Evolutionary conservation across 1,140 invertebrate genomes (phyloP).

Genomic region (Calycopis cecrops): DNA sequence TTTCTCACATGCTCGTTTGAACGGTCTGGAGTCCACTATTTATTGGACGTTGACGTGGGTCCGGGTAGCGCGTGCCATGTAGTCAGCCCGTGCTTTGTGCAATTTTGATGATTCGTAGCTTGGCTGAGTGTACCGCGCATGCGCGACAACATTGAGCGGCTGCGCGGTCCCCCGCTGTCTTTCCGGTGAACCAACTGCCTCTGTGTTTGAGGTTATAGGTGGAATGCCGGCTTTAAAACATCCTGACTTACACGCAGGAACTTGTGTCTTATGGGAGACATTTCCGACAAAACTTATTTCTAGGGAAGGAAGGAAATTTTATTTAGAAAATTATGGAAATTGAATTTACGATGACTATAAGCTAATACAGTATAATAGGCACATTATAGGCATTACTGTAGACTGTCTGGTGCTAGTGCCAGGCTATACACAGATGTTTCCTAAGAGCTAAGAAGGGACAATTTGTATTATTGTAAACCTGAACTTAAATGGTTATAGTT

Average conservation of each 20-base stretch:
- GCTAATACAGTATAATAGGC: too few species aligned
- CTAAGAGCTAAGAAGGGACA: too few species aligned
- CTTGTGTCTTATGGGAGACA: background rate
- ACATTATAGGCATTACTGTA: too few species aligned
- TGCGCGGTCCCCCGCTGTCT: constrained; percentile 51
- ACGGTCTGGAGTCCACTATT: constrained; percentile 1
- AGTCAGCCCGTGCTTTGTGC: constrained; percentile 52
- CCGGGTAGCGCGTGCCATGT: constrained; percentile 42
- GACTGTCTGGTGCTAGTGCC: too few species aligned
- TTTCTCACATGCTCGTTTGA: constrained; percentile 55
- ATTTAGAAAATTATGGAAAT: too few species aligned
- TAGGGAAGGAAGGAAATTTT: too few species aligned
- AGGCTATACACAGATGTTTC: too few species aligned
- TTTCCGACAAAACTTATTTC: too few species aligned
- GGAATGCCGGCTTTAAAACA: constrained; percentile 45
- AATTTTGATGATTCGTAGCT: constrained; percentile 33
- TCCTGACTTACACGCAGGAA: constrained; percentile 22
- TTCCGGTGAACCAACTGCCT: constrained; percentile 35
- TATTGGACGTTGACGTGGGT: constrained; percentile 25
- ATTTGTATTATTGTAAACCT: too few species aligned
- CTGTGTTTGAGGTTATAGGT: constrained; percentile 66
- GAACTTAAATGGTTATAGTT: too few species aligned
- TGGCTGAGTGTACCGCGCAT: constrained; percentile 36
- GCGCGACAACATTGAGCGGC: constrained; percentile 70
- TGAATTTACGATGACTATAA: too few species aligned